These are phyloP conservation scores for Meteorus cinctellus DNA, from an alignment of 2,888 invertebrate species.

Conservation along the genomic window DNA sequence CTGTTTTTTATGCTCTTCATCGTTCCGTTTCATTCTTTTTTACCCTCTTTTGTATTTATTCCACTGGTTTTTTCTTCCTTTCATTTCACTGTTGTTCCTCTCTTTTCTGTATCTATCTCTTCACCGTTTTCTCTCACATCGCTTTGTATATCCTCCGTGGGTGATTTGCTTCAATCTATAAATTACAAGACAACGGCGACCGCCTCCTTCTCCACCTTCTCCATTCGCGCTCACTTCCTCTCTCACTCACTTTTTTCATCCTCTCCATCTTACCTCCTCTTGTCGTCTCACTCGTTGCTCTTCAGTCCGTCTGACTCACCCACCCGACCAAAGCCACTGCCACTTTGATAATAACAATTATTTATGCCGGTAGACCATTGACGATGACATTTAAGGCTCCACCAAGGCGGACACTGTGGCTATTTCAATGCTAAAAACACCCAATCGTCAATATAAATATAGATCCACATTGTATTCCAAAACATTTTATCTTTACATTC, in stretches of 20 bases:
- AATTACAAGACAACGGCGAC: slow-evolving; percentile 63
- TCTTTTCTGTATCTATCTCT: slow-evolving; percentile 20
- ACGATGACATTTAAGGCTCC: slow-evolving; percentile 68
- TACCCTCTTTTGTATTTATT: slow-evolving; percentile 17
- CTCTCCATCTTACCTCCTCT: slow-evolving; percentile 17
- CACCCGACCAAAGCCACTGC: slow-evolving; percentile 50
- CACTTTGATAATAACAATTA: slow-evolving; percentile 69
- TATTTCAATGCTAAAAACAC: slow-evolving; percentile 28
- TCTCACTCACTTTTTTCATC: not conserved
- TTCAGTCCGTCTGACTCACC: slow-evolving; percentile 57
- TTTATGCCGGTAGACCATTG: slow-evolving; percentile 65
- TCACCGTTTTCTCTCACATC: slow-evolving; percentile 17
- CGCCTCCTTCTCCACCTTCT: slow-evolving; percentile 45
- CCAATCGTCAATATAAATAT: slow-evolving; percentile 21
- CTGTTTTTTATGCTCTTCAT: slow-evolving; percentile 30
- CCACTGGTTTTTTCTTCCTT: not conserved
- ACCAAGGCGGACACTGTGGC: slow-evolving; percentile 41
- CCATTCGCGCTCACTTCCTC: too few species aligned
- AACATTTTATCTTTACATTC: not conserved
- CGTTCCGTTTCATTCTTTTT: slow-evolving; percentile 19
- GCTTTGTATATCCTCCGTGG: slow-evolving; percentile 35
- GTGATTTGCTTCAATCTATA: slow-evolving; percentile 67
- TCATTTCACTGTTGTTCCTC: not conserved
- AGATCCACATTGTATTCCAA: not conserved
- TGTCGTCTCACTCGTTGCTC: slow-evolving; percentile 22